Conservation (phyloP, 2,888 invertebrate species). For the Antheraea assamensis region DNA sequence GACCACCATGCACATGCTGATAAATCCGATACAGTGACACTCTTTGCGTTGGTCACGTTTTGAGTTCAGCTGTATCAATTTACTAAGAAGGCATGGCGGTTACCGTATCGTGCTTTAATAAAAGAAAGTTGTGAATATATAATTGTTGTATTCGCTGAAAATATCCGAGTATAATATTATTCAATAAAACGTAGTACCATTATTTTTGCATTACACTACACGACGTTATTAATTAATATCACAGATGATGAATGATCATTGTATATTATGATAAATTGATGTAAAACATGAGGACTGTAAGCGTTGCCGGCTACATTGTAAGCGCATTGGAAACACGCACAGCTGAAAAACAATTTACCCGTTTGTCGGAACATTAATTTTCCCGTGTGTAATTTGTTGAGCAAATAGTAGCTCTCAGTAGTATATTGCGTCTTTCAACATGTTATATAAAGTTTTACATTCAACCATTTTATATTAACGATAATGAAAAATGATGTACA, state of each 20-base stretch:
- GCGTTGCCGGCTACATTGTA: not conserved
- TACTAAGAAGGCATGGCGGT: too few relatives aligned
- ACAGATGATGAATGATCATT: not conserved
- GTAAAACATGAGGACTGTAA: not conserved
- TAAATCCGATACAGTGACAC: too few relatives aligned
- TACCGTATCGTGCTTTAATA: too few relatives aligned
- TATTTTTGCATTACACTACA: not conserved
- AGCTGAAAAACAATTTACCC: slow-evolving; percentile 6
- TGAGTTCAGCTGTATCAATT: too few relatives aligned
- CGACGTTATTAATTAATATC: not conserved
- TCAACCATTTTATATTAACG: not conserved
- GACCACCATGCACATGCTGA: too few relatives aligned
- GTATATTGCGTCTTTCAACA: not conserved
- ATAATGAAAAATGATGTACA: too few relatives aligned
- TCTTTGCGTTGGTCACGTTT: too few relatives aligned
- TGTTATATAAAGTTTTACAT: not conserved
- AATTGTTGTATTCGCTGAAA: not conserved
- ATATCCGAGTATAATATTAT: not conserved
- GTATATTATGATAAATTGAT: not conserved
- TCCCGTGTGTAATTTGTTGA: slow-evolving; percentile 3
- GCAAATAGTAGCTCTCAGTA: not conserved
- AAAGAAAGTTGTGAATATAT: too few relatives aligned
- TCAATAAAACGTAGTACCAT: too few relatives aligned
- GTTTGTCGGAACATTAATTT: slow-evolving; percentile 7
- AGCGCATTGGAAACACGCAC: not conserved